phyloP scores from a whole-genome alignment of 2,888 invertebrate species.

The Stenichneumon culpator region DNA sequence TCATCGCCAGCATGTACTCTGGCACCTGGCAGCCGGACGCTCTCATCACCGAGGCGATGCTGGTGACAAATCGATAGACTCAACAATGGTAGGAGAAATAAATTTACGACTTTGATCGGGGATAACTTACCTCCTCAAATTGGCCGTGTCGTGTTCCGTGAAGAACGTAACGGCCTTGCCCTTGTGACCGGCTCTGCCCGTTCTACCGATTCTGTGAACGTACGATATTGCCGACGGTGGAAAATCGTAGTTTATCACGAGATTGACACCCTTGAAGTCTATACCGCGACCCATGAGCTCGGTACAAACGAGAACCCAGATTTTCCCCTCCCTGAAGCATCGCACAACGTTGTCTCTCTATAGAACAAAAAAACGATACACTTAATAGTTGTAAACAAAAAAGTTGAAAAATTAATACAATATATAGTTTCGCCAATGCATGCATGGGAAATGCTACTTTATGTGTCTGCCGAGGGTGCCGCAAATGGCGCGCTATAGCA shows the following conservation, averaged over 20 bases:
- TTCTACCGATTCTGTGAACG: conserved; percentile 95
- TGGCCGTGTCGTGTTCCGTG: conserved; percentile 94
- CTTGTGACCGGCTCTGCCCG: conserved; percentile 95
- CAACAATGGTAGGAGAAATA: background rate
- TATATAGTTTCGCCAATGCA: no score
- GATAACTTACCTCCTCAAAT: conserved; percentile 91
- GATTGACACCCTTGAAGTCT: conserved; percentile 98
- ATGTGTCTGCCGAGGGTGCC: no score
- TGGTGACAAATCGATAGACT: conserved; percentile 81
- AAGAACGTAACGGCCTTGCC: conserved; percentile 98
- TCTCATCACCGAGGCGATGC: conserved; percentile 95
- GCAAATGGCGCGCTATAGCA: no score
- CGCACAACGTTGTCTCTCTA: conserved; percentile 97
- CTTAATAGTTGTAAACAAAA: conserved; percentile 76
- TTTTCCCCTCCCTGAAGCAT: conserved; percentile 95
- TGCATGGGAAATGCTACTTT: no score
- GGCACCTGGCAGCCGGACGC: conserved; percentile 97
- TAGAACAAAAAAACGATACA: conserved; percentile 73
- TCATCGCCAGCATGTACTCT: conserved; percentile 94
- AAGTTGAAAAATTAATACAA: no score
- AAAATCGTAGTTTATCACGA: conserved; percentile 99
- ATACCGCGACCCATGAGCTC: conserved; percentile 98
- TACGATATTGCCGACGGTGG: conserved; percentile 96
- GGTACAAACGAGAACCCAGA: conserved; percentile 98
- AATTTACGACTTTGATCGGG: background rate